A percentile compares a stretch with the other conserved stretches of the same genome.
phyloP scores from a whole-genome alignment of 2,797 vertebrate species.

The Galaxias olidus region DNA sequence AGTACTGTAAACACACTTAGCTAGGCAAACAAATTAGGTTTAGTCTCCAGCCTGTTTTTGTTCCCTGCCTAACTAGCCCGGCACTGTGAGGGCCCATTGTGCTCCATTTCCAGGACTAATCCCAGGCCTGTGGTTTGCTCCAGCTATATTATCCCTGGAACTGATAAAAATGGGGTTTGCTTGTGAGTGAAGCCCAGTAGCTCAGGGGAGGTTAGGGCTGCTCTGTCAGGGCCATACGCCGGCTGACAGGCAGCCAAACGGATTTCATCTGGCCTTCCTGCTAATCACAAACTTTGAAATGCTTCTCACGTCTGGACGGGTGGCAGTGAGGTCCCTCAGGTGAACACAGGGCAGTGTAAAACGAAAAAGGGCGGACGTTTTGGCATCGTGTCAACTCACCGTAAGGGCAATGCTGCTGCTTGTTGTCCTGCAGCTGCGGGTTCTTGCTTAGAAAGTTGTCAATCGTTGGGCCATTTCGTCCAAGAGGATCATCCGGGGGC shows the following conservation, averaged over 20 bases:
- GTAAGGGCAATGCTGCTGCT: constrained; percentile 84
- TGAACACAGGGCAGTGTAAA: neutral
- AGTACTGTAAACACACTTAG: constrained; percentile 26
- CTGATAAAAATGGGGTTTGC: constrained; percentile 21
- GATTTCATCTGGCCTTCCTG: constrained; percentile 8
- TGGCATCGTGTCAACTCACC: constrained; percentile 64
- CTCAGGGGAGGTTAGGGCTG: neutral
- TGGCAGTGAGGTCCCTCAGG: neutral
- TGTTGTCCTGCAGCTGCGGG: constrained; percentile 70
- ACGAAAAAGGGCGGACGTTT: neutral
- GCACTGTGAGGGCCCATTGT: constrained; percentile 3
- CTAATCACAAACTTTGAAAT: constrained; percentile 7
- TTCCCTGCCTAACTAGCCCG: constrained; percentile 6
- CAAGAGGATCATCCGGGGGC: constrained; percentile 90
- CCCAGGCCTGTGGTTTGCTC: constrained; percentile 2
- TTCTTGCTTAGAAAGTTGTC: constrained; percentile 82
- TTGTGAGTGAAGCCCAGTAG: neutral
- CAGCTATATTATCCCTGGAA: constrained; percentile 3
- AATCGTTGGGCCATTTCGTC: constrained; percentile 83
- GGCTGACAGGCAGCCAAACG: constrained; percentile 16
- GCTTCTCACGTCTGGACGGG: neutral
- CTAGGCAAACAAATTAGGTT: constrained; percentile 29
- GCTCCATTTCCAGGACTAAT: constrained; percentile 16
- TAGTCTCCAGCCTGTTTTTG: constrained; percentile 16
- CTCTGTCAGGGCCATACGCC: neutral